Conservation (phyloP, 2,797 vertebrate species). For the Sitta carolinensis region DNA sequence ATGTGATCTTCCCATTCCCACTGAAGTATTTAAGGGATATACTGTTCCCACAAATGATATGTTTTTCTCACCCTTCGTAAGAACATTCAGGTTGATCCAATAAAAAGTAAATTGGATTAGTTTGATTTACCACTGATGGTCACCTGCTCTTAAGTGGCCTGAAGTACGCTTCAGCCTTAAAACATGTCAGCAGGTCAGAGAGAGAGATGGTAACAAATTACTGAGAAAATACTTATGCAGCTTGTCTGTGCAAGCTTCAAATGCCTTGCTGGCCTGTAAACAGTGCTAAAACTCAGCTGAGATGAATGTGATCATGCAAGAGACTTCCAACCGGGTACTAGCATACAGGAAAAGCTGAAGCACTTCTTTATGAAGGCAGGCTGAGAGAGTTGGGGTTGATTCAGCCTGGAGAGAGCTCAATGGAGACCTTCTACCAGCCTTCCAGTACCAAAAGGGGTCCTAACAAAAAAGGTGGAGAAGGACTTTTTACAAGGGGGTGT, state of each 20-base stretch:
- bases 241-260: background rate
- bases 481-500: background rate
- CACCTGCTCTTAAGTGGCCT: background rate
- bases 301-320: background rate
- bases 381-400: background rate
- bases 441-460: background rate
- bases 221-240: background rate
- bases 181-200: background rate
- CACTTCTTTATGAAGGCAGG: background rate
- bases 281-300: background rate
- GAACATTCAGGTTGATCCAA: background rate
- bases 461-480: background rate
- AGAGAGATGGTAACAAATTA: background rate
- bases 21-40: background rate
- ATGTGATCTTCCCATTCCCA: background rate
- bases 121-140: background rate
- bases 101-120: conserved; percentile 5
- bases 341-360: background rate
- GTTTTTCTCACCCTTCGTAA: background rate
- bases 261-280: background rate
- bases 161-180: background rate
- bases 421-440: background rate
- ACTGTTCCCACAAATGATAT: accelerated
- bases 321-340: background rate
- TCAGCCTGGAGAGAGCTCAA: background rate